A percentile compares a stretch with the other conserved stretches of the same genome.
Evolutionary conservation across 92 coral and sea anemone species (phyloP).

Genomic region (Pocillopora grandis): DNA sequence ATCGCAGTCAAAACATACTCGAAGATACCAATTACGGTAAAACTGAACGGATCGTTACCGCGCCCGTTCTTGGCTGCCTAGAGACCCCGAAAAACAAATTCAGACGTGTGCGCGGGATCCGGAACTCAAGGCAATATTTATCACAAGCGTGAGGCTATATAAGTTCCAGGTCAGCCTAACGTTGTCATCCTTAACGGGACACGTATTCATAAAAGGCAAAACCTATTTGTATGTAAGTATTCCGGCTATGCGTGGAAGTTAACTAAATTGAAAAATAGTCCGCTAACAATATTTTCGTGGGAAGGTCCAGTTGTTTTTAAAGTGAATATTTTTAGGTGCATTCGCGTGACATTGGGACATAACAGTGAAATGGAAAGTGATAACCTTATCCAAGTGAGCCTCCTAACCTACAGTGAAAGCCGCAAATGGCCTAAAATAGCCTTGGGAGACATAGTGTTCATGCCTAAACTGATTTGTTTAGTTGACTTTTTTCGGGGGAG

Average conservation of each 20-base stretch:
- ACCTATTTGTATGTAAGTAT: too few species aligned
- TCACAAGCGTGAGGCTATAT: background rate
- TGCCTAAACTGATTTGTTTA: slow-evolving; percentile 13
- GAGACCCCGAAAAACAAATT: slow-evolving; percentile 36
- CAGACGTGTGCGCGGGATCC: slow-evolving; percentile 15
- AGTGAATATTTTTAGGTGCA: too few species aligned
- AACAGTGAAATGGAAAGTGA: slow-evolving; percentile 26
- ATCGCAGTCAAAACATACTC: slow-evolving; percentile 21
- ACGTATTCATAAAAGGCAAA: too few species aligned
- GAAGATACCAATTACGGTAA: slow-evolving; percentile 43
- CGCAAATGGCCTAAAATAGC: slow-evolving; percentile 11
- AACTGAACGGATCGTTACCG: slow-evolving; percentile 6
- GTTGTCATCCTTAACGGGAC: too few species aligned
- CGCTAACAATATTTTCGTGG: too few species aligned
- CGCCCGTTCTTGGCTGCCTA: slow-evolving; percentile 40
- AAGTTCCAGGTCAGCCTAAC: too few species aligned
- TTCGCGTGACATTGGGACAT: slow-evolving; percentile 2
- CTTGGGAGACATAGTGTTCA: slow-evolving; percentile 7
- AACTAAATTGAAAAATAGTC: too few species aligned
- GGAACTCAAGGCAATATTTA: slow-evolving; percentile 22
- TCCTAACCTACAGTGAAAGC: background rate
- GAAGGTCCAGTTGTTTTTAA: too few species aligned
- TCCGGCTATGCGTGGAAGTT: too few species aligned
- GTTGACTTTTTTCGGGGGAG: slow-evolving; percentile 10
- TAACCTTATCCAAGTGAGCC: slow-evolving; percentile 11